phyloP scores from a whole-genome alignment of 2,888 invertebrate species.

The Ethmia dodecea region DNA sequence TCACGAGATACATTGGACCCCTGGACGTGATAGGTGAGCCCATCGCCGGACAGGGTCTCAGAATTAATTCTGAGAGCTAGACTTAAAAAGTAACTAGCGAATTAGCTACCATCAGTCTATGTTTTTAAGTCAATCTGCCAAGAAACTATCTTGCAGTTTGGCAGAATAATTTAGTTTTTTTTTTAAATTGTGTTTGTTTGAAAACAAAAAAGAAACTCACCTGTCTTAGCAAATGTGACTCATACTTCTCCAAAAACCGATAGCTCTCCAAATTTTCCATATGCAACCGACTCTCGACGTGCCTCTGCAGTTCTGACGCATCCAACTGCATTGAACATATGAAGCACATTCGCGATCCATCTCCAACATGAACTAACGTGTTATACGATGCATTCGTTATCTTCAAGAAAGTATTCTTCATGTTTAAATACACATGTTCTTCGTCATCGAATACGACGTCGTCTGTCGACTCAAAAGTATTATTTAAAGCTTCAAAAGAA shows the following conservation, averaged over 20 bases:
- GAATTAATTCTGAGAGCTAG: no score
- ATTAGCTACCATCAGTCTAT: no score
- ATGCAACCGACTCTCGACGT: slow-evolving; percentile 20
- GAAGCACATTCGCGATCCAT: slow-evolving; percentile 22
- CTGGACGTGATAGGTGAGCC: no score
- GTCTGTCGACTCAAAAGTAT: slow-evolving; percentile 11
- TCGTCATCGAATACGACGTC: slow-evolving; percentile 19
- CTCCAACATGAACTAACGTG: slow-evolving; percentile 21
- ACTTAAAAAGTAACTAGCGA: no score
- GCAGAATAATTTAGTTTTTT: no score
- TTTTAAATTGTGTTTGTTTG: neutral
- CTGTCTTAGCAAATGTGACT: slow-evolving; percentile 34
- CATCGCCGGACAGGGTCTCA: no score
- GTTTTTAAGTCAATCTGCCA: no score
- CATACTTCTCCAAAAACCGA: slow-evolving; percentile 28
- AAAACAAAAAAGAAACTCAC: slow-evolving; percentile 18
- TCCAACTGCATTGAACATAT: slow-evolving; percentile 14
- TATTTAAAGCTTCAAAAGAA: slow-evolving; percentile 3
- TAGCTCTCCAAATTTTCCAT: slow-evolving; percentile 21
- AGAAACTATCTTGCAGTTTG: no score
- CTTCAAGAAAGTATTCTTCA: slow-evolving; percentile 21
- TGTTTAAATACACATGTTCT: slow-evolving; percentile 24
- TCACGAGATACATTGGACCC: no score
- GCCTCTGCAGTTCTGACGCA: slow-evolving; percentile 10
- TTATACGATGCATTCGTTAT: slow-evolving; percentile 20